A percentile compares a stretch with the other conserved stretches of the same genome.
phyloP scores from a whole-genome alignment of 2,113 vertebrate species.

The Pavo muticus region DNA sequence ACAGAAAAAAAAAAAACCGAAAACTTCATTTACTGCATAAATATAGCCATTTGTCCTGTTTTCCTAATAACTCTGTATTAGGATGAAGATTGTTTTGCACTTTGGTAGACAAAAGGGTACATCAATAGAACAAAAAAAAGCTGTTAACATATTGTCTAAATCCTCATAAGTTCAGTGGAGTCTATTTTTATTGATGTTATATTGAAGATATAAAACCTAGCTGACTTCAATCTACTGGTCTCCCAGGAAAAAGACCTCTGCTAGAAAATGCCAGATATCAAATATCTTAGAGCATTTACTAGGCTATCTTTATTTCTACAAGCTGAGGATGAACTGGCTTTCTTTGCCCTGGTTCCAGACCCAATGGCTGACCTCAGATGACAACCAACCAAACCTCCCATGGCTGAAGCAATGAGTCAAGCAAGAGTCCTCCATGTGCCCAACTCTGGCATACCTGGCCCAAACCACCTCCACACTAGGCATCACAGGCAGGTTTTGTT shows the following conservation, averaged over 20 bases:
- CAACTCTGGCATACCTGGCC: rapidly evolving
- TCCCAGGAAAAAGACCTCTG: background rate
- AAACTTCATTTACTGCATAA: background rate
- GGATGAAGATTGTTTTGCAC: background rate
- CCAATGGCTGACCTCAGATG: background rate
- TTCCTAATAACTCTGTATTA: background rate
- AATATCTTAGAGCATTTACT: background rate
- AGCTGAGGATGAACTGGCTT: background rate
- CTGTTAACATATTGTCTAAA: constrained; percentile 6
- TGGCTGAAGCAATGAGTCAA: rapidly evolving
- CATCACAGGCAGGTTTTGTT: background rate
- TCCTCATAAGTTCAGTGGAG: background rate
- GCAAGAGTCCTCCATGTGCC: rapidly evolving
- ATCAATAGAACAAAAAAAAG: background rate
- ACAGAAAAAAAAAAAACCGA: background rate
- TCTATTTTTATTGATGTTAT: background rate
- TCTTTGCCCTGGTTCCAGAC: rapidly evolving
- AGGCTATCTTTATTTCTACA: background rate
- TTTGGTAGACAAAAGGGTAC: background rate
- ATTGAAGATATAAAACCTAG: background rate
- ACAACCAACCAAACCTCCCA: rapidly evolving
- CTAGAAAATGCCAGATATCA: constrained; percentile 5
- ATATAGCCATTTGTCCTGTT: background rate
- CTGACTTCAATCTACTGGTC: constrained; percentile 13
- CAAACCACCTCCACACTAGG: background rate